phyloP scores from a whole-genome alignment of 2,888 invertebrate species.

The Dynastes tityus region DNA sequence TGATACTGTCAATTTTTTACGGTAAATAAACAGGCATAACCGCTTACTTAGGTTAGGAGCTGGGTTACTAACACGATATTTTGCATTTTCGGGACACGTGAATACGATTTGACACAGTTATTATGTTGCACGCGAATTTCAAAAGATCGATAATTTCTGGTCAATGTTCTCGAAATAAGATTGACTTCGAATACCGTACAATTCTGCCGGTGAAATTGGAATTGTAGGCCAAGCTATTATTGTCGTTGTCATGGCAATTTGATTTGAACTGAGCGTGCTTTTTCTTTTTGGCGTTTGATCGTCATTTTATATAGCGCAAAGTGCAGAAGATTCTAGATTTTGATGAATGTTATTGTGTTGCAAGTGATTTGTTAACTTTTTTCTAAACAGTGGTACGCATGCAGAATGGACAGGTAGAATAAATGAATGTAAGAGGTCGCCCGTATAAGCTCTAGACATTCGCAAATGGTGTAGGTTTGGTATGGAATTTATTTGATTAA shows the following conservation, averaged over 20 bases:
- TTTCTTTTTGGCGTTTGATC: background rate
- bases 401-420: constrained; percentile 2
- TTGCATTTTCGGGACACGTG: constrained; percentile 14
- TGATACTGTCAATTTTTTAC: constrained; percentile 39
- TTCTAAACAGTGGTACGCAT: constrained; percentile 1
- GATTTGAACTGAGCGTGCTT: constrained; percentile 16
- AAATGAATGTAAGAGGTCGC: constrained; percentile 17
- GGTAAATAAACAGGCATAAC: constrained; percentile 4
- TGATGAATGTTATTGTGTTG: constrained; percentile 35
- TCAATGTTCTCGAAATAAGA: background rate
- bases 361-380: constrained; percentile 41
- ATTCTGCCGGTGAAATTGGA: constrained; percentile 35
- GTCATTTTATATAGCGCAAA: constrained; percentile 12
- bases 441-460: constrained; percentile 1
- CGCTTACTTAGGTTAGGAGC: background rate
- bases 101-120: constrained; percentile 21
- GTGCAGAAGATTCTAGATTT: constrained; percentile 28
- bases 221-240: constrained; percentile 43
- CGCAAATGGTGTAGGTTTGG: constrained; percentile 17
- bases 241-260: constrained; percentile 34
- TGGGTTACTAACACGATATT: background rate
- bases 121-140: background rate
- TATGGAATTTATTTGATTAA: constrained; percentile 32
- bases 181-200: constrained; percentile 16
- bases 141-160: constrained; percentile 16